Evolutionary conservation across 2,113 vertebrate genomes (phyloP).

Genomic region (Guaruba guarouba): DNA sequence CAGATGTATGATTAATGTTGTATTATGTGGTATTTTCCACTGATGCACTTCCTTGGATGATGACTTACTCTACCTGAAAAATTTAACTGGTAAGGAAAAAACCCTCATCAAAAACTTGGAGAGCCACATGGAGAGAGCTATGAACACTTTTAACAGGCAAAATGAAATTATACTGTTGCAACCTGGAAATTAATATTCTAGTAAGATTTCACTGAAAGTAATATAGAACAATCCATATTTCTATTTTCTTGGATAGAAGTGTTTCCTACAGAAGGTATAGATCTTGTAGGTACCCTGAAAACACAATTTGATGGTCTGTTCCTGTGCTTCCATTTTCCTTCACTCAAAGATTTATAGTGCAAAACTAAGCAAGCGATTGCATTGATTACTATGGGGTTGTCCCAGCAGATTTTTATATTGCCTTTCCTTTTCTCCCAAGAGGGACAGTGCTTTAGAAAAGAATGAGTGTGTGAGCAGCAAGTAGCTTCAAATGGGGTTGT

Average conservation of each 20-base stretch:
- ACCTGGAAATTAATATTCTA: not conserved
- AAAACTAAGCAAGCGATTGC: not conserved
- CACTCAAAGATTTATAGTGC: not conserved
- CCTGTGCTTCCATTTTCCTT: not conserved
- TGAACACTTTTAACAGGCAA: not conserved
- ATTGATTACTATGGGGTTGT: slow-evolving; percentile 24
- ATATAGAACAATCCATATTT: not conserved
- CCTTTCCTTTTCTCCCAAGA: slow-evolving; percentile 28
- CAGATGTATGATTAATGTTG: not conserved
- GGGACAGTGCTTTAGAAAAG: slow-evolving; percentile 37
- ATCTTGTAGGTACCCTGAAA: not conserved
- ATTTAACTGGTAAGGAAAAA: not conserved
- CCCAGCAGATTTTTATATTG: slow-evolving; percentile 39
- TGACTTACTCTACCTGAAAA: not conserved
- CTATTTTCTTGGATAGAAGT: not conserved
- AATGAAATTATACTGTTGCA: not conserved
- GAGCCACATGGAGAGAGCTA: not conserved
- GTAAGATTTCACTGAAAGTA: not conserved
- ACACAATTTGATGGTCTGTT: not conserved
- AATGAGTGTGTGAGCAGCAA: slow-evolving; percentile 12
- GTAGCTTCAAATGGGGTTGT: slow-evolving; percentile 6
- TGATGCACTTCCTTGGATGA: not conserved
- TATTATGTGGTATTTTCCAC: not conserved
- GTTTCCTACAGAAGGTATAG: not conserved
- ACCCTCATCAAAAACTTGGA: not conserved